These are phyloP conservation scores for Micropterix aruncella DNA, from an alignment of 2,888 invertebrate genomes.

Conservation along the genomic window DNA sequence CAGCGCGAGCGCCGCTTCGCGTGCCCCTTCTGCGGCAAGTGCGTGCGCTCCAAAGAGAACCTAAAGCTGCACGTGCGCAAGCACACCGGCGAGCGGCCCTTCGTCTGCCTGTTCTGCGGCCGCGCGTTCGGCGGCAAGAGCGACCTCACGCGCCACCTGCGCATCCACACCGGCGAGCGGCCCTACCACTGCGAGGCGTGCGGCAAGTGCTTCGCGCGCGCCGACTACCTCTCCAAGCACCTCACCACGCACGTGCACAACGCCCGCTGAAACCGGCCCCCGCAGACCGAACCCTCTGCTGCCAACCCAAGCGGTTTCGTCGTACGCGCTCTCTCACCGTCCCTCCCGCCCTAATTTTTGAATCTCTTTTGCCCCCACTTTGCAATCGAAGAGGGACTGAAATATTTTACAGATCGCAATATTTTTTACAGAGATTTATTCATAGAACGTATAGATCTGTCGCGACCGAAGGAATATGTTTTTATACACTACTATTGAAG, in stretches of 20 bases:
- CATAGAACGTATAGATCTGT: neutral
- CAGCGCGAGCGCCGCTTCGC: slow-evolving; percentile 68
- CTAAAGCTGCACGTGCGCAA: slow-evolving; percentile 77
- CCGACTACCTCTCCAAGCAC: slow-evolving; percentile 83
- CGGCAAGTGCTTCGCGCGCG: slow-evolving; percentile 82
- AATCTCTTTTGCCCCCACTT: neutral
- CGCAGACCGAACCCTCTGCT: neutral
- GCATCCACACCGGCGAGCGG: slow-evolving; percentile 80
- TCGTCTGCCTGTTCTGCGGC: slow-evolving; percentile 80
- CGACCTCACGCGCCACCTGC: slow-evolving; percentile 71
- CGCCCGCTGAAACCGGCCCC: slow-evolving; percentile 35
- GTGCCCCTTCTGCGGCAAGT: slow-evolving; percentile 81
- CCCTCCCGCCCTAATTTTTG: slow-evolving; percentile 22
- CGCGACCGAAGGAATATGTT: neutral
- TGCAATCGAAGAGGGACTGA: neutral
- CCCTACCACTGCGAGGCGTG: slow-evolving; percentile 88
- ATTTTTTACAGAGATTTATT: neutral
- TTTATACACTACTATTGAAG: neutral
- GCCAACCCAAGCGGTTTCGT: neutral
- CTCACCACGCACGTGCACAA: slow-evolving; percentile 81
- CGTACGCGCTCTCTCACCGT: neutral
- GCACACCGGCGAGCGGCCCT: slow-evolving; percentile 79
- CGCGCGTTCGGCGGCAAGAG: slow-evolving; percentile 81
- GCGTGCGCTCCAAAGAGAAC: slow-evolving; percentile 79
- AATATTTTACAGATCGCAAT: neutral